A percentile compares a stretch with the other conserved stretches of the same genome.
These are phyloP conservation scores for Notarius quadriscutis DNA, from an alignment of 2,113 vertebrate species.

Conservation along the genomic window DNA sequence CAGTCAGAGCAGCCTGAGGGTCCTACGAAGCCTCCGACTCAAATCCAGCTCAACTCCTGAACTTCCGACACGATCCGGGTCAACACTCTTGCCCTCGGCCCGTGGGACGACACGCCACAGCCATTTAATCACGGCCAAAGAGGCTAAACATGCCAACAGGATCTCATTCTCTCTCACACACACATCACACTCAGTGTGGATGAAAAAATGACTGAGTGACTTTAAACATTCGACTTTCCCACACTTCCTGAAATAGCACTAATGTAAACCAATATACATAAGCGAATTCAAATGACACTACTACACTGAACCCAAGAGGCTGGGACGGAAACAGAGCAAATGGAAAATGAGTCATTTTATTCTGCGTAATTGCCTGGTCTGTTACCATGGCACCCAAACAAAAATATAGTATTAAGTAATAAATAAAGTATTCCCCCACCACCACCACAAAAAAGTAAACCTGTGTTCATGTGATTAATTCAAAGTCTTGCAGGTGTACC, in stretches of 20 bases:
- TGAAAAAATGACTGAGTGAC: conserved; percentile 4
- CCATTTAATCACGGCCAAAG: conserved; percentile 58
- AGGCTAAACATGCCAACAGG: conserved; percentile 46
- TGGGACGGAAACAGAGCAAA: neutral
- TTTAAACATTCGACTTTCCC: neutral
- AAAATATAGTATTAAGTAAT: conserved; percentile 1
- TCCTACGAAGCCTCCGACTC: conserved; percentile 28
- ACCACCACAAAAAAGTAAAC: neutral
- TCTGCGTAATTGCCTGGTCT: neutral
- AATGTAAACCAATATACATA: neutral
- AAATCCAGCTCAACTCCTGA: conserved; percentile 77
- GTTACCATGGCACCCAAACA: neutral
- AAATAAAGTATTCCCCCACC: neutral
- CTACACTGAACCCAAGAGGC: neutral
- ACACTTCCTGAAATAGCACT: neutral
- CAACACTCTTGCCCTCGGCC: conserved; percentile 63
- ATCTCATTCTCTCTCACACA: conserved; percentile 6
- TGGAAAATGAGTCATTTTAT: conserved; percentile 11
- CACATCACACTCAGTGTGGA: conserved; percentile 11
- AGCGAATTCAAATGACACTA: neutral
- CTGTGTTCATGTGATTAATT: neutral
- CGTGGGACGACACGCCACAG: conserved; percentile 57
- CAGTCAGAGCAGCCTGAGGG: conserved; percentile 37
- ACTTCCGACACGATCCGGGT: conserved; percentile 77
- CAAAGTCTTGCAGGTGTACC: neutral